Conservation (phyloP, 2,888 invertebrate genomes). For the Mimumesa dahlbomi region DNA sequence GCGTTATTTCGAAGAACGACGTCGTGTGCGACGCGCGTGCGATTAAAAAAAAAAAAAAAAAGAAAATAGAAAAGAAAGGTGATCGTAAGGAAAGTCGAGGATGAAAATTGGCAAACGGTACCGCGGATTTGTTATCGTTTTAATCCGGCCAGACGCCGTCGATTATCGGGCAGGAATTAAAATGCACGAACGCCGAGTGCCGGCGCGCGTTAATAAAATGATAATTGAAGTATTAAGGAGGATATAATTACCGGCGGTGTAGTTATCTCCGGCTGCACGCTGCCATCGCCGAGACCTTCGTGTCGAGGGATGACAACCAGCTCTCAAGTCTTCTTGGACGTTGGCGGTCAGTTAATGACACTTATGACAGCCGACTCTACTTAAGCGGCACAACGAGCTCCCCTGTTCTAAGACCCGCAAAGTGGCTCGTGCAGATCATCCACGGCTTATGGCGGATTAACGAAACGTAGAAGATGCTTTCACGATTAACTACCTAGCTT, state of each 20-base stretch:
- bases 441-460: conserved; percentile 31
- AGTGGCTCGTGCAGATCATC: conserved; percentile 24
- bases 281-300: conserved; percentile 12
- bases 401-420: conserved; percentile 9
- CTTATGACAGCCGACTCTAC: conserved; percentile 48
- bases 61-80: neutral
- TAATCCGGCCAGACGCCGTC: conserved; percentile 15
- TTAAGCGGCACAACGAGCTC: conserved; percentile 20
- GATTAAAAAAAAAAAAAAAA: neutral
- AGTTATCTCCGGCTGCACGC: conserved; percentile 14
- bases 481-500: conserved; percentile 13
- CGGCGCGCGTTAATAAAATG: conserved; percentile 49
- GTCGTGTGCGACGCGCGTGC: too few relatives aligned
- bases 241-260: conserved; percentile 48
- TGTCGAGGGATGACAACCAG: conserved; percentile 51
- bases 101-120: too few relatives aligned
- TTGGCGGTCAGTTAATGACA: conserved; percentile 55
- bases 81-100: neutral
- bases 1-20: too few relatives aligned
- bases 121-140: conserved; percentile 14
- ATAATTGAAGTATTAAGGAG: conserved; percentile 54
- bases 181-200: conserved; percentile 6
- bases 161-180: conserved; percentile 14
- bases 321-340: conserved; percentile 39
- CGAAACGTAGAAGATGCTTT: conserved; percentile 15